These are phyloP conservation scores for Amblyraja radiata DNA, from an alignment of 2,797 vertebrate genomes.

Conservation along the genomic window DNA sequence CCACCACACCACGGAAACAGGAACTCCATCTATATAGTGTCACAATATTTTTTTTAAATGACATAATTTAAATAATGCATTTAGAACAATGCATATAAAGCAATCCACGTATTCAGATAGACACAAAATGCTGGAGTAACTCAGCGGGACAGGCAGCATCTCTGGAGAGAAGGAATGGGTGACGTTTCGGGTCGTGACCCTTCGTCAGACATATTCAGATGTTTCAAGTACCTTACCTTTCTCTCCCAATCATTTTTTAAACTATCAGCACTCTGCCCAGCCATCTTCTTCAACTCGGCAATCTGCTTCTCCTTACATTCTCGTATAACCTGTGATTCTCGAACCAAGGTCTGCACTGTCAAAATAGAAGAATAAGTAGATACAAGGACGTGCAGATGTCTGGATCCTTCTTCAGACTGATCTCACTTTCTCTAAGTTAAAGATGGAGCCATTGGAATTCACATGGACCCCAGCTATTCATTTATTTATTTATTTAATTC, in stretches of 20 bases:
- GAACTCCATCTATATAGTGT: background rate
- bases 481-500: too few species aligned
- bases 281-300: conserved; percentile 80
- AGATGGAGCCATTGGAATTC: too few species aligned
- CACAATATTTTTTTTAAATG: background rate
- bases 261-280: conserved; percentile 74
- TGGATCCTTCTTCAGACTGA: too few species aligned
- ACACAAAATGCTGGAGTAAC: too few species aligned
- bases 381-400: too few species aligned
- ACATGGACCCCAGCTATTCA: too few species aligned
- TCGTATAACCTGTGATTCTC: conserved; percentile 80
- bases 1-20: background rate
- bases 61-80: background rate
- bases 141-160: too few species aligned
- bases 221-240: conserved; percentile 64
- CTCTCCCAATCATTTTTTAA: conserved; percentile 90
- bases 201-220: background rate
- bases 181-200: too few species aligned
- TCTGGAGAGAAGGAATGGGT: too few species aligned
- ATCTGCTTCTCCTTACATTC: conserved; percentile 91
- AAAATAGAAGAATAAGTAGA: conserved; percentile 29
- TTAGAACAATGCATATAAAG: background rate
- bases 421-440: too few species aligned
- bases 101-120: background rate
- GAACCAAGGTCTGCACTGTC: conserved; percentile 83